phyloP scores from a whole-genome alignment of 2,888 invertebrate species.

The Pandemis cinnamomeana region DNA sequence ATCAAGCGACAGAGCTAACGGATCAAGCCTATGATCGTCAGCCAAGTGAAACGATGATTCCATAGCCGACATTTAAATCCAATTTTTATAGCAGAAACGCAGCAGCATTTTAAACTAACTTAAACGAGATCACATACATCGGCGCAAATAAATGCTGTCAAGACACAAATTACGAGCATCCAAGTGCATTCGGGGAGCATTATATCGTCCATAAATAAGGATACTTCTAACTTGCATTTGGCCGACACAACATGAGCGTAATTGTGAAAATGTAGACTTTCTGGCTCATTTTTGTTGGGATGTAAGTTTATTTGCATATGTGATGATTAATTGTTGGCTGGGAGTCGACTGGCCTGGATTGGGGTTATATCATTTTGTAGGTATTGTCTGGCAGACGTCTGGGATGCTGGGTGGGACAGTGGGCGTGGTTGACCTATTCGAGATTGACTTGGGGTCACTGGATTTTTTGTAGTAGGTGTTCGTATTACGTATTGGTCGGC shows the following conservation, averaged over 20 bases:
- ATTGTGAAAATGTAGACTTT: slow-evolving; percentile 36
- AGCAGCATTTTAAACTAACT: slow-evolving; percentile 11
- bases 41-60: too few species aligned
- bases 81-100: not conserved
- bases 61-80: too few species aligned
- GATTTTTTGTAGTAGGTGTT: not conserved
- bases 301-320: slow-evolving; percentile 44
- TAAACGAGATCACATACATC: slow-evolving; percentile 11
- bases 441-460: not conserved
- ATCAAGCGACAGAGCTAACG: too few species aligned
- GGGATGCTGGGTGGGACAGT: slow-evolving; percentile 1
- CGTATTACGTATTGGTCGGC: too few species aligned
- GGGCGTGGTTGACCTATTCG: not conserved
- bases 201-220: slow-evolving; percentile 39
- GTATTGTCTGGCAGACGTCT: slow-evolving; percentile 50
- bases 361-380: slow-evolving; percentile 31
- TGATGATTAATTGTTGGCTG: slow-evolving; percentile 22
- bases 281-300: slow-evolving; percentile 35
- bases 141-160: slow-evolving; percentile 41
- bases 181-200: slow-evolving; percentile 34
- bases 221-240: slow-evolving; percentile 35
- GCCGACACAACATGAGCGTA: slow-evolving; percentile 35
- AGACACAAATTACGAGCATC: slow-evolving; percentile 28
- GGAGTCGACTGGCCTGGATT: slow-evolving; percentile 20
- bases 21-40: too few species aligned